A percentile compares a stretch with the other conserved stretches of the same genome.
phyloP scores from a whole-genome alignment of 2,888 invertebrate genomes.

The Drosophila formosana region DNA sequence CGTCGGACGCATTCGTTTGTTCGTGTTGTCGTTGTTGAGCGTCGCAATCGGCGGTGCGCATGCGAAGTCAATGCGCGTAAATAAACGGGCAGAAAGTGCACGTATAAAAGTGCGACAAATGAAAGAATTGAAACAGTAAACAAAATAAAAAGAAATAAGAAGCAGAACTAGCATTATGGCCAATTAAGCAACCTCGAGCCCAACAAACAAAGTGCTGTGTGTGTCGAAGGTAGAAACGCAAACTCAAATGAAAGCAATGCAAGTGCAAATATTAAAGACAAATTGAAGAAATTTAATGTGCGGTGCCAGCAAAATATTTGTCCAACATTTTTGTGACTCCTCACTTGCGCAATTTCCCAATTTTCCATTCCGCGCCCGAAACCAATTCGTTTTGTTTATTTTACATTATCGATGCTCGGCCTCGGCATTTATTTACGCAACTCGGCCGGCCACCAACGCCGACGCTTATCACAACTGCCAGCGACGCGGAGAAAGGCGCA shows the following conservation, averaged over 20 bases:
- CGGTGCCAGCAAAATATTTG: slow-evolving; percentile 60
- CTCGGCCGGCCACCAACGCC: slow-evolving; percentile 30
- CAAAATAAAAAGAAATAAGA: slow-evolving; percentile 30
- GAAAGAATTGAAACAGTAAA: slow-evolving; percentile 23
- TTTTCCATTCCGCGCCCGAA: slow-evolving; percentile 14
- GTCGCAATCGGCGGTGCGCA: slow-evolving; percentile 43
- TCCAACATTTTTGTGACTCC: slow-evolving; percentile 36
- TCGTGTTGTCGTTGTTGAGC: slow-evolving; percentile 5
- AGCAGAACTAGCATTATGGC: slow-evolving; percentile 28
- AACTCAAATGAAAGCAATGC: slow-evolving; percentile 49
- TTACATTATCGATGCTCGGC: slow-evolving; percentile 52
- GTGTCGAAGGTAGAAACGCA: slow-evolving; percentile 26
- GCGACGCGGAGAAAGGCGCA: slow-evolving; percentile 10
- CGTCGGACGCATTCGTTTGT: slow-evolving; percentile 21
- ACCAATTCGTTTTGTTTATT: slow-evolving; percentile 41
- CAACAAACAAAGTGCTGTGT: slow-evolving; percentile 20
- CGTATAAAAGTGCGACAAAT: slow-evolving; percentile 22
- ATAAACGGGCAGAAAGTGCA: slow-evolving; percentile 39
- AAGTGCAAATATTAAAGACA: slow-evolving; percentile 42
- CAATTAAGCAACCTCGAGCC: slow-evolving; percentile 38
- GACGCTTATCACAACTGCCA: slow-evolving; percentile 56
- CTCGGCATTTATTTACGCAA: slow-evolving; percentile 32
- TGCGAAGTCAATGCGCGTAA: slow-evolving; percentile 56
- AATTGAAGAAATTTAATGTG: slow-evolving; percentile 35
- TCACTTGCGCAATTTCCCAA: slow-evolving; percentile 54